These are phyloP conservation scores for Anabas testudineus DNA, from an alignment of 2,797 vertebrate species.

Conservation along the genomic window DNA sequence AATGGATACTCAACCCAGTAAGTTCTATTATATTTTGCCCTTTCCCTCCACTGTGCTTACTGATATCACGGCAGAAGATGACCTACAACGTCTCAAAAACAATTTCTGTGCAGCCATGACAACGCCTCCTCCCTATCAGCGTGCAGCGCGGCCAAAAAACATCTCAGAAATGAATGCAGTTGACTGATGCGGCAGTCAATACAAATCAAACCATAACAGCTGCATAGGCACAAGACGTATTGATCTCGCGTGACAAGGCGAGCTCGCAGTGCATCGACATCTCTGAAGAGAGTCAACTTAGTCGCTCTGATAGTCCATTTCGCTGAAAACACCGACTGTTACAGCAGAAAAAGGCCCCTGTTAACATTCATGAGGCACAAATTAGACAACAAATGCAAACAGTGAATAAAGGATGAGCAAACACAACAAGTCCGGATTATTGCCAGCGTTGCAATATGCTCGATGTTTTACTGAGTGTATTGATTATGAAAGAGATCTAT, in stretches of 20 bases:
- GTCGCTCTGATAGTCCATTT: slow-evolving; percentile 52
- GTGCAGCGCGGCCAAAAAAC: slow-evolving; percentile 31
- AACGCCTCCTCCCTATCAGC: slow-evolving; percentile 44
- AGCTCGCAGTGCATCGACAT: slow-evolving; percentile 53
- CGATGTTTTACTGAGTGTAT: slow-evolving; percentile 71
- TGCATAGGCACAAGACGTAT: slow-evolving; percentile 68
- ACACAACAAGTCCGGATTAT: slow-evolving; percentile 55
- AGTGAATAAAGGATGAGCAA: slow-evolving; percentile 66
- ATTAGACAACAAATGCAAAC: slow-evolving; percentile 67
- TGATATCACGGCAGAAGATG: slow-evolving; percentile 61
- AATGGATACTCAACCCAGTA: slow-evolving; percentile 74
- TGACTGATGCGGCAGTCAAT: slow-evolving; percentile 68
- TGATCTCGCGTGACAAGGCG: slow-evolving; percentile 65
- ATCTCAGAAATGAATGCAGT: slow-evolving; percentile 48
- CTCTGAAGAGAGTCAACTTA: slow-evolving; percentile 52
- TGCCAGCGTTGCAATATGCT: slow-evolving; percentile 69
- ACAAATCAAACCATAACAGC: slow-evolving; percentile 70
- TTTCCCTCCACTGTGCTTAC: slow-evolving; percentile 67
- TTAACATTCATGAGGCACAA: slow-evolving; percentile 65
- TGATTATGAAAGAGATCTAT: slow-evolving; percentile 79
- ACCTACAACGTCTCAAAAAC: slow-evolving; percentile 57
- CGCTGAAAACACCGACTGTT: slow-evolving; percentile 17
- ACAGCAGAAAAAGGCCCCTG: slow-evolving; percentile 41
- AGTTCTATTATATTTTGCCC: slow-evolving; percentile 70
- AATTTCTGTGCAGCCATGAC: slow-evolving; percentile 58